Evolutionary conservation across 1,140 invertebrate species (phyloP).

Genomic region (Bombus cullumanus): DNA sequence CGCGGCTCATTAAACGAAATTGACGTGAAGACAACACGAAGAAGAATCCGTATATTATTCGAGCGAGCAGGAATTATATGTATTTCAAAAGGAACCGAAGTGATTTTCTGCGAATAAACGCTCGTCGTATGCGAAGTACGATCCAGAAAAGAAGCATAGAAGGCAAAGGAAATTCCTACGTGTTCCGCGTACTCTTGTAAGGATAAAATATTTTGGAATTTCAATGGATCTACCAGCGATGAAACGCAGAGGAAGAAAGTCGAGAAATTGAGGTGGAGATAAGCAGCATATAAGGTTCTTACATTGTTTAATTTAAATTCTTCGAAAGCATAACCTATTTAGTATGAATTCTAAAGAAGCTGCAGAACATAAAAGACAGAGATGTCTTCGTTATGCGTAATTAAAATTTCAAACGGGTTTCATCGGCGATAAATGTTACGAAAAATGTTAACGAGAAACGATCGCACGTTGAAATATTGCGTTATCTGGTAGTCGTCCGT

Average conservation of each 20-base stretch:
- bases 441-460: not conserved
- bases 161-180: not conserved
- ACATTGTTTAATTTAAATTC: conserved; percentile 41
- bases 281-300: conserved; percentile 6
- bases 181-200: not conserved
- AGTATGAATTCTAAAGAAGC: not conserved
- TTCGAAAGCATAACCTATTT: not conserved
- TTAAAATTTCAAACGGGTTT: not conserved
- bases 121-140: not conserved
- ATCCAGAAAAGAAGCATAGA: not conserved
- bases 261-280: conserved; percentile 16
- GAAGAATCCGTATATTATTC: conserved; percentile 30
- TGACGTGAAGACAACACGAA: conserved; percentile 28
- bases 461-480: not conserved
- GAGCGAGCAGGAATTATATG: not conserved
- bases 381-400: not conserved
- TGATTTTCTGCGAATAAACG: not conserved
- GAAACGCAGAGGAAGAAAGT: conserved; percentile 11
- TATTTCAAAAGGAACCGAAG: not conserved
- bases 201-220: conserved; percentile 28
- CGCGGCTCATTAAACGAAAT: not conserved
- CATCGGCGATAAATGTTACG: not conserved
- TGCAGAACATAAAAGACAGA: no score
- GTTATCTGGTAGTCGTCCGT: no score
- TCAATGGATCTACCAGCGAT: not conserved